Evolutionary conservation across 2,888 invertebrate species (phyloP).

Genomic region (Oasisia sp.): DNA sequence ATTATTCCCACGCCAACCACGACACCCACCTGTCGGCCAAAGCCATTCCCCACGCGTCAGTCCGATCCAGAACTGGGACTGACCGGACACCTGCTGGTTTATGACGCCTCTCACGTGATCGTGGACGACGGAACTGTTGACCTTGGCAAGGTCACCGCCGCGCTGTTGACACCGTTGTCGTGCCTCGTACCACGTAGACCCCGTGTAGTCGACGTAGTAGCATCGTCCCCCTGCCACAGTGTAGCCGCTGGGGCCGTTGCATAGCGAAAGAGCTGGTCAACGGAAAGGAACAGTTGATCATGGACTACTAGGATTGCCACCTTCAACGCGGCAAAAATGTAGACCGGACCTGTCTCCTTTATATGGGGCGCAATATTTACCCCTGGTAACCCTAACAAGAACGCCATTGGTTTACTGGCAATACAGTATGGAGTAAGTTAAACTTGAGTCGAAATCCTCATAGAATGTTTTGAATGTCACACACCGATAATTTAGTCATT

Average conservation of each 20-base stretch:
- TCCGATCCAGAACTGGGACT: conserved; percentile 9
- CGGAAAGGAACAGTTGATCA: neutral
- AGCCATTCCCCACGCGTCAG: neutral
- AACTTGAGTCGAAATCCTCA: too few species aligned
- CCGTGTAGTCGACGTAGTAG: neutral
- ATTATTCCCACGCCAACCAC: neutral
- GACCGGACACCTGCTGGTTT: neutral
- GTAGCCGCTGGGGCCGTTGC: neutral
- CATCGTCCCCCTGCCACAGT: neutral
- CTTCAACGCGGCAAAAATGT: too few species aligned
- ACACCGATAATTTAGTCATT: too few species aligned
- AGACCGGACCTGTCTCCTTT: too few species aligned
- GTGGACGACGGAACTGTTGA: neutral
- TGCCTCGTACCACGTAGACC: neutral
- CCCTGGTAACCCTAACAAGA: too few species aligned
- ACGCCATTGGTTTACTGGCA: too few species aligned
- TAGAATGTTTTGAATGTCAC: too few species aligned
- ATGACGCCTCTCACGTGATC: neutral
- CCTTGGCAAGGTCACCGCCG: neutral
- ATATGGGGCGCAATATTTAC: too few species aligned
- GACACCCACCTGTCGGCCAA: neutral
- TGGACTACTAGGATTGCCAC: neutral
- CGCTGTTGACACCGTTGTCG: neutral
- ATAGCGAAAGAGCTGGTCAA: neutral
- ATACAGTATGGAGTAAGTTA: too few species aligned